Evolutionary conservation across 2,888 invertebrate genomes (phyloP).

Genomic region (Saturnia pavonia): DNA sequence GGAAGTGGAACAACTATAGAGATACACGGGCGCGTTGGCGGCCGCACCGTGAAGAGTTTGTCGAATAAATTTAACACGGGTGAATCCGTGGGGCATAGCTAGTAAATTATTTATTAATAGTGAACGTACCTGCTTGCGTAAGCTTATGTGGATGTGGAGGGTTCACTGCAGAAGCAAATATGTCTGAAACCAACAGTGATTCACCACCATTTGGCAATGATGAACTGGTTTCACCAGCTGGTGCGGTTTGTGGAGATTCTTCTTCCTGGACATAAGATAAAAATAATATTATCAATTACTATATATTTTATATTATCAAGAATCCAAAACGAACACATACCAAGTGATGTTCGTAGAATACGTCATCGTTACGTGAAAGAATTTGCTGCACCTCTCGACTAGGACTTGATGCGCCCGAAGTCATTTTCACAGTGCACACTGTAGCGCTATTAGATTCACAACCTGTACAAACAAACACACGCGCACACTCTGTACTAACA

Average conservation of each 20-base stretch:
- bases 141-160: conserved; percentile 32
- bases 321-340: conserved; percentile 24
- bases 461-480: conserved; percentile 3
- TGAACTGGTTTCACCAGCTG: conserved; percentile 27
- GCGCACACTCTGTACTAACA: not conserved
- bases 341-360: conserved; percentile 54
- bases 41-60: too few species aligned
- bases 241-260: conserved; percentile 31
- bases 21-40: too few species aligned
- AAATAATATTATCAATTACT: too few species aligned
- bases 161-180: conserved; percentile 29
- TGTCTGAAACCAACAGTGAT: conserved; percentile 29
- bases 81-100: too few species aligned
- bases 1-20: too few species aligned
- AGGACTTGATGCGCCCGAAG: conserved; percentile 94
- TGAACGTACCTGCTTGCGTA: conserved; percentile 36
- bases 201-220: conserved; percentile 26
- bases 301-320: too few species aligned
- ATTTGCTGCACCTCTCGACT: conserved; percentile 95
- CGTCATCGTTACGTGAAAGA: conserved; percentile 83
- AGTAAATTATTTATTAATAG: not conserved
- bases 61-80: too few species aligned
- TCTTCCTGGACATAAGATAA: conserved; percentile 32
- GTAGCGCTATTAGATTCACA: not conserved
- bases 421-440: conserved; percentile 61